Base-by-base conservation (phyloP, 2,113 vertebrate genomes). In the Xiphophorus couchianus region DNA sequence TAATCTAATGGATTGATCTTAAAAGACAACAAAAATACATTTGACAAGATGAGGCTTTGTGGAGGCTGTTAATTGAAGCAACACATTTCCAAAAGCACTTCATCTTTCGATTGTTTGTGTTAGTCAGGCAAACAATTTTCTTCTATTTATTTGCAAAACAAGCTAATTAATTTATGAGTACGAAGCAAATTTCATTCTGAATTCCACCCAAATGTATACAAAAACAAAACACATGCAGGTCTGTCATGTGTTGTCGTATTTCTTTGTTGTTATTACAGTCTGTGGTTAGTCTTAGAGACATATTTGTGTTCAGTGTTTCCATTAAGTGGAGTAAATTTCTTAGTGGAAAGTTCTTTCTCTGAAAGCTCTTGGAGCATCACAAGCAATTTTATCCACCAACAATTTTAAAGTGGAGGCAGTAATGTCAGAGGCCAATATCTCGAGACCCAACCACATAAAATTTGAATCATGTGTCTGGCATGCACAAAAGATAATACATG, bases 401-500 rank as follows among this genome's bases (percentile, higher is more conserved):
- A 28, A 11, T 22, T 17, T 5, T 27, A 29, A 1, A 37, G 37
- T 51, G 61, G 29, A 31, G 19, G 27, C 8, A n/a, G 29, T 3
- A 2, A 68, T 69, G 68, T 54, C 35, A 70, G 48, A 66, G 44
- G 64, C 15, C 22, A 66, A 37, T 58, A 37, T 27, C 13, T 48
- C 66, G 3, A 29, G 71, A 37, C 31, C 28, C 48, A 68, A 30
- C 29, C 9, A 39, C n/a, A 66, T 51, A 61, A 51, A 71, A 42
- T 51, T 35, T 19, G 37, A 63, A 69, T 35, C 12, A 69, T 39
- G 44, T 62, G 39, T 31, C 31, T 58, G 25, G 31, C 54, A 71
- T 71, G 39, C 30, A 30, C 54, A 10, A 5, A 0, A 69, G 30
- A 80, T 33, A 70, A 77, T 69, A 68, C 19, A 31, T 39, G 29